Base-by-base conservation (phyloP, 2,888 invertebrate species). In the Falcaria lacertinaria region DNA sequence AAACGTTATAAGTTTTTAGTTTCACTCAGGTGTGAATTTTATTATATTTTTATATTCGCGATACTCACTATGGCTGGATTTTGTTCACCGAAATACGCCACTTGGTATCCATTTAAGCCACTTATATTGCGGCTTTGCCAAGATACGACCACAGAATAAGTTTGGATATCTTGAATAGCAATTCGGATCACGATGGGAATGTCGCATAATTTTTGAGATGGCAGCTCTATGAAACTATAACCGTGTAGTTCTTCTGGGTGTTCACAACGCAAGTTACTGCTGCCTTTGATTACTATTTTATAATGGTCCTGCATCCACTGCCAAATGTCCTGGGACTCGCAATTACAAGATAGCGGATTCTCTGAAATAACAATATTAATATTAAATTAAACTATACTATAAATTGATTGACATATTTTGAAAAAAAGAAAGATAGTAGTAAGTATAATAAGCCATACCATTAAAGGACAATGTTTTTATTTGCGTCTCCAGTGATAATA, bases 71-170 rank as follows among this genome's bases (percentile, higher is more conserved):
- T 93, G 79, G 53, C 67, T 48, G 84, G 80, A 57, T 76, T 81
- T 59, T 78, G 79, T 64, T 86, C 86, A 43, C 94, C 92, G 75
- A 94, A 94, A 87, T 96, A 96, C 64, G 94, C 94, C 62, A 97
- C 94, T 89, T 95, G 94, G 80, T 94, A 97, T 55, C 96, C 96
- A 64, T 92, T 94, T 64, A 97, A 90, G 47, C 95, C 94, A 44
- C 94, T 94, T 78, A 96, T 95, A 83, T 96, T 96, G 60, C 96
- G 92, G 68, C 95, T 95, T 79, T 96, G 96, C 97, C 97, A 97
- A 57, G 96, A 95, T 17, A 96, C 95, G 61, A 96, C 90, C 51
- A 96, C 94, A 43, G 96, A 95, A 82, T 94, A 95, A 35, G 96
- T 95, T 76, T 96, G 95, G 50, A 97, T 94, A 79, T 96, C 96